Evolutionary conservation across 2,797 vertebrate species (phyloP).

Genomic region (Hoplostethus atlanticus): DNA sequence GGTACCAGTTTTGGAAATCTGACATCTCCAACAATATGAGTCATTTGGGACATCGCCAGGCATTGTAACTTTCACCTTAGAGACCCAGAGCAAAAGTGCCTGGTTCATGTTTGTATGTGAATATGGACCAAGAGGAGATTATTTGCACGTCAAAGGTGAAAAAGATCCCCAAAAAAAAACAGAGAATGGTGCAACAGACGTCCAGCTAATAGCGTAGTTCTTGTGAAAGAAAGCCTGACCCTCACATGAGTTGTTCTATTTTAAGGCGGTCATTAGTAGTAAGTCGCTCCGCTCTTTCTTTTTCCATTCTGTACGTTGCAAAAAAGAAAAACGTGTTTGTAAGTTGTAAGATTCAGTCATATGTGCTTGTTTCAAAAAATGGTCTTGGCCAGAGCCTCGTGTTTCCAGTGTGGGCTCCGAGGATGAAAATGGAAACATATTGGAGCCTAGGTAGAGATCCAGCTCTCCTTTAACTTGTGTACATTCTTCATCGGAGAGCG

Average conservation of each 20-base stretch:
- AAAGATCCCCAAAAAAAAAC: not conserved
- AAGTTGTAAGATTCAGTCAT: constrained; percentile 73
- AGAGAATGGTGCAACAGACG: not conserved
- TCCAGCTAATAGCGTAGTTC: constrained; percentile 18
- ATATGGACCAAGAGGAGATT: constrained; percentile 3
- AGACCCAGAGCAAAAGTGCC: constrained; percentile 1
- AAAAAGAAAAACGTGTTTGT: constrained; percentile 70
- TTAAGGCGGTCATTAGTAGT: constrained; percentile 53
- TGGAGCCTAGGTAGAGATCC: constrained; percentile 69
- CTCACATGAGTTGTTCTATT: constrained; percentile 50
- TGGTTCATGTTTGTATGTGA: not conserved
- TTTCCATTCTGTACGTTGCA: constrained; percentile 60
- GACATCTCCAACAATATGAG: not conserved
- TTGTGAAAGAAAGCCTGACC: constrained; percentile 24
- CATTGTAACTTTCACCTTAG: not conserved
- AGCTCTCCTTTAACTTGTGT: constrained; percentile 74
- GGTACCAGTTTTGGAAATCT: not conserved
- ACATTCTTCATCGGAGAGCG: constrained; percentile 72
- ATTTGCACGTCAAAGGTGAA: not conserved
- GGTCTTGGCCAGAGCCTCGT: constrained; percentile 68
- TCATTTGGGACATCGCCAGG: not conserved
- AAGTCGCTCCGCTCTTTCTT: constrained; percentile 54
- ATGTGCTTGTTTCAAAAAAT: constrained; percentile 74
- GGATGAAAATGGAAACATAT: constrained; percentile 81
- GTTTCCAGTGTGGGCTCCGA: constrained; percentile 79